phyloP scores from a whole-genome alignment of 92 coral and sea anemone genomes.

The Pocillopora meandrina region DNA sequence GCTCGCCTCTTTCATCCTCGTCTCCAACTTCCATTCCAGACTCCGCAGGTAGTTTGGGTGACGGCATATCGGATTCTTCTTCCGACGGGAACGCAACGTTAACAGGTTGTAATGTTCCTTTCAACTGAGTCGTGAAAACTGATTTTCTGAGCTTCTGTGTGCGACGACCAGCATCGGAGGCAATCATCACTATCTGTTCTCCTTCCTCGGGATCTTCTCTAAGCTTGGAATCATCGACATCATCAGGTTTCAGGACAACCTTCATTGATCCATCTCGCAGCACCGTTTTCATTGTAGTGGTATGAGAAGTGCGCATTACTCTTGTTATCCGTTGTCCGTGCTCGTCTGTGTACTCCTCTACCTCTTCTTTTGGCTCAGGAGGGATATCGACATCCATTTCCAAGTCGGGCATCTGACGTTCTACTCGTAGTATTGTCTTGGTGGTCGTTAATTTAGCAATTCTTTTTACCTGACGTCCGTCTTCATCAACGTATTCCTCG shows the following conservation, averaged over 20 bases:
- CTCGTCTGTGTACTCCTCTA: conserved; percentile 71
- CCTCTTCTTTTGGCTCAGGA: conserved; percentile 33
- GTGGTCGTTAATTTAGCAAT: conserved; percentile 57
- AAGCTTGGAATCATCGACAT: conserved; percentile 2
- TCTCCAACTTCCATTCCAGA: neutral
- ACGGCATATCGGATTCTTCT: neutral
- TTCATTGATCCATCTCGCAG: conserved; percentile 48
- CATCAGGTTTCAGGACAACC: conserved; percentile 54
- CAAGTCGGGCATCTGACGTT: neutral
- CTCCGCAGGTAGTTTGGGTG: neutral
- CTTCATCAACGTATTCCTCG: conserved; percentile 75
- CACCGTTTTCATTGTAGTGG: conserved; percentile 46
- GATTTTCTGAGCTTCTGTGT: conserved; percentile 35
- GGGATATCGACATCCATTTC: conserved; percentile 30
- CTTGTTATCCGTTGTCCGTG: conserved; percentile 67
- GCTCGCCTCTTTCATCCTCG: neutral
- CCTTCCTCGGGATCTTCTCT: conserved; percentile 17
- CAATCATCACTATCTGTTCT: conserved; percentile 30
- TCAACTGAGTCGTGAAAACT: conserved; percentile 16
- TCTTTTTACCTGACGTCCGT: conserved; percentile 80
- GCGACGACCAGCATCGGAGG: conserved; percentile 24
- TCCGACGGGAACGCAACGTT: neutral
- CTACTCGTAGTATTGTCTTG: conserved; percentile 27
- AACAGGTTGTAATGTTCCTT: neutral
- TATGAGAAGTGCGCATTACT: conserved; percentile 53